Evolutionary conservation across 1,140 invertebrate genomes (phyloP).

Genomic region (Anadara kagoshimensis): DNA sequence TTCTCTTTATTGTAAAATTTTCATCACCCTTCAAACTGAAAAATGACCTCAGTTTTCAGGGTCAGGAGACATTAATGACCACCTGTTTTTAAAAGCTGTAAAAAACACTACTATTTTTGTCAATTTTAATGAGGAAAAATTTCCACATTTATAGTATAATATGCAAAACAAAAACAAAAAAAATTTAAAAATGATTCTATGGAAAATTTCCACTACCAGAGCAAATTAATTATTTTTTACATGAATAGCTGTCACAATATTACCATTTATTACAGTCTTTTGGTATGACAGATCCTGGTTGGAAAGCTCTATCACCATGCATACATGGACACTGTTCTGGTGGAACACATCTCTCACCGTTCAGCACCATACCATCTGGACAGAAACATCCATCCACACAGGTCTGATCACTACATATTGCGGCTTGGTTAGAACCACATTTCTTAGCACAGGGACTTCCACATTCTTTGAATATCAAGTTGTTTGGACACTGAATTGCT

Average conservation of each 20-base stretch:
- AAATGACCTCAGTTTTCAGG: too few relatives aligned
- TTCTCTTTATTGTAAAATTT: too few relatives aligned
- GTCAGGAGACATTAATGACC: too few relatives aligned
- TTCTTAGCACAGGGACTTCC: conserved; percentile 83
- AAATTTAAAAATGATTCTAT: too few relatives aligned
- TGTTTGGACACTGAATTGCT: conserved; percentile 81
- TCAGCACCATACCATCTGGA: conserved; percentile 73
- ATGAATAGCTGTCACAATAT: not conserved
- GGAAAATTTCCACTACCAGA: too few relatives aligned
- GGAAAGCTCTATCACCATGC: conserved; percentile 47
- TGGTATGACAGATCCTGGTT: conserved; percentile 53
- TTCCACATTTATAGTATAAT: too few relatives aligned
- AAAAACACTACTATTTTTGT: too few relatives aligned
- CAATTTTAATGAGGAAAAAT: too few relatives aligned
- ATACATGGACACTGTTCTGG: conserved; percentile 67
- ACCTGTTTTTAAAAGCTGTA: too few relatives aligned
- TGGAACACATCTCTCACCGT: conserved; percentile 72
- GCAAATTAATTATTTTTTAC: too few relatives aligned
- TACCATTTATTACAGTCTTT: conserved; percentile 73
- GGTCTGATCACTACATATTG: conserved; percentile 75
- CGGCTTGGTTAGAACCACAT: conserved; percentile 79
- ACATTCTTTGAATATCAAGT: conserved; percentile 86
- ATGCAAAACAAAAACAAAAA: too few relatives aligned
- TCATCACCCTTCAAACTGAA: too few relatives aligned
- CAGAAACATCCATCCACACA: conserved; percentile 93